Evolutionary conservation across 2,888 invertebrate genomes (phyloP).

Genomic region (Limenitis camilla): DNA sequence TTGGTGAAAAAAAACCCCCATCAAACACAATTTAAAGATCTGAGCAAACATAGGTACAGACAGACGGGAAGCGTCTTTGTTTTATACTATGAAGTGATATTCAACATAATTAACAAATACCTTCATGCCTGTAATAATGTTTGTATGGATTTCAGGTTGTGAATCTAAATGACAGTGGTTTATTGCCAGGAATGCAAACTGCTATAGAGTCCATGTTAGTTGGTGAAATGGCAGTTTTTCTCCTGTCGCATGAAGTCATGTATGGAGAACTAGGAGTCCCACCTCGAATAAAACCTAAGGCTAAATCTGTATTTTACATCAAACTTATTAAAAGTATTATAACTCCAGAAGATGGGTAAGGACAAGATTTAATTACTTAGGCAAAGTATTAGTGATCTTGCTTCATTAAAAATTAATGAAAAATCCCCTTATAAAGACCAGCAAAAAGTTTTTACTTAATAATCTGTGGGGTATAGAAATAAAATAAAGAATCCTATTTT

Average conservation of each 20-base stretch:
- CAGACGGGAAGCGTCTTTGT: no score
- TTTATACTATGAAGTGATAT: no score
- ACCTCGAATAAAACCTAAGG: constrained; percentile 83
- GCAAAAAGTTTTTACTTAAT: no score
- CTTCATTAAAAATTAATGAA: no score
- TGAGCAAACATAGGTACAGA: no score
- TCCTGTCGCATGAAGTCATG: constrained; percentile 82
- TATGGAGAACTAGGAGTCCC: constrained; percentile 85
- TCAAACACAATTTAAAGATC: no score
- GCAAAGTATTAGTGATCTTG: constrained; percentile 22
- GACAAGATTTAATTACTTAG: constrained; percentile 7
- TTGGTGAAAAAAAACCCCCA: no score
- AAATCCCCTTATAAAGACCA: no score
- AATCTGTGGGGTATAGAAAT: no score
- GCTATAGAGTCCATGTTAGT: constrained; percentile 85
- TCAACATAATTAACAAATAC: no score
- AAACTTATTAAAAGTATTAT: constrained; percentile 77
- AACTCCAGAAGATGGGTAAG: constrained; percentile 49
- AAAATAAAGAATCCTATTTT: no score
- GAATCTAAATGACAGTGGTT: constrained; percentile 54
- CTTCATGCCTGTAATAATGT: no score
- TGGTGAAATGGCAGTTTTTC: constrained; percentile 85
- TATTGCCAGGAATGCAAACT: constrained; percentile 79
- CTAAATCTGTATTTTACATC: constrained; percentile 83
- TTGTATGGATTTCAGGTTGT: constrained; percentile 45